phyloP scores from a whole-genome alignment of 2,888 invertebrate species.

The Octonoba sinensis region DNA sequence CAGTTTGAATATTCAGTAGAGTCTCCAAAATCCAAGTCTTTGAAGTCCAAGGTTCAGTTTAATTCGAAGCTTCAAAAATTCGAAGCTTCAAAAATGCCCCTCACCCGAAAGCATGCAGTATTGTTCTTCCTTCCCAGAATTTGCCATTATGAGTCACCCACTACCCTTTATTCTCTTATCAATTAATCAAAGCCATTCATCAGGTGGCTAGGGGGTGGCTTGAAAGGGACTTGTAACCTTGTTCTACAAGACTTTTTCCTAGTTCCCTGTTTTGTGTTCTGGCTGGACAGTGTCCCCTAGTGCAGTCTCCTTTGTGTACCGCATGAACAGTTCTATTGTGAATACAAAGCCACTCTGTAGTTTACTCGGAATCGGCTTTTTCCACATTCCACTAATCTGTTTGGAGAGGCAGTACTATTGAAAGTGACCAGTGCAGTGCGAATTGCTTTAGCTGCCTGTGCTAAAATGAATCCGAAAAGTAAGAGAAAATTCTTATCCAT shows the following conservation, averaged over 20 bases:
- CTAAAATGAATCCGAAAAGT: neutral
- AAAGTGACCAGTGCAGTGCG: too few species aligned
- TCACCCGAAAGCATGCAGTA: neutral
- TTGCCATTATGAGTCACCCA: neutral
- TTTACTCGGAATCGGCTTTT: neutral
- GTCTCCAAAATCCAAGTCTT: too few species aligned
- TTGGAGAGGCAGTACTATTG: neutral
- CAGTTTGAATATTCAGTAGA: too few species aligned
- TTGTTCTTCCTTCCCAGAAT: neutral
- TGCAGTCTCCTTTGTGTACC: neutral
- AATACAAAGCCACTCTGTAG: neutral
- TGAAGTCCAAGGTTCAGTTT: too few species aligned
- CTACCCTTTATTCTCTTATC: neutral
- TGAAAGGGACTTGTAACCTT: neutral
- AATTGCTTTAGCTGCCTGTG: neutral
- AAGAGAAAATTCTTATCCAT: neutral
- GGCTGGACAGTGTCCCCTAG: neutral
- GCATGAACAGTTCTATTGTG: neutral
- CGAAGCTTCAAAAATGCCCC: too few species aligned
- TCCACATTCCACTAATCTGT: too few species aligned
- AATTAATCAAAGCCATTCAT: neutral
- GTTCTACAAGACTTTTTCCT: neutral
- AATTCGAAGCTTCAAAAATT: too few species aligned
- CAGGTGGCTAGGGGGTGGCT: neutral
- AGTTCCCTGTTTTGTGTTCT: too few species aligned